Base-by-base conservation (phyloP, 2,797 vertebrate species). In the Trachurus trachurus region DNA sequence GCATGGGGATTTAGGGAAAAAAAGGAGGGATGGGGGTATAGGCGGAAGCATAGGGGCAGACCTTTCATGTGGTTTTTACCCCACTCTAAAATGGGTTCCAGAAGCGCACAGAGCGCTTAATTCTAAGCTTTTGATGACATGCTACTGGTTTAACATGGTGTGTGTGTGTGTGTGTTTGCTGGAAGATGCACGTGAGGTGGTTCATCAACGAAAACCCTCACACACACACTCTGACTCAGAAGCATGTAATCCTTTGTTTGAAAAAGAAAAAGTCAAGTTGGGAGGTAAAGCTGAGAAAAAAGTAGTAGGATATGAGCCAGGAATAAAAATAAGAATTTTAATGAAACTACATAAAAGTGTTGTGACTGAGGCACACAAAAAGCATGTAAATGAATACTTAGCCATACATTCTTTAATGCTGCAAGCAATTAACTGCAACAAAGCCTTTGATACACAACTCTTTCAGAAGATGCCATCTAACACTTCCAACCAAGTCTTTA, bases 81-180 rank as follows among this genome's bases (percentile, higher is more conserved):
- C 87, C 53, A 52, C 72, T 86, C 78, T 72, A 50, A 93, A 94
- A 94, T 93, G 76, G 87, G 80, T 93, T 93, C 93, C 93, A 94
- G 91, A 92, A 89, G 84, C 53, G 78, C 81, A 81, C 83, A 71
- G 73, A 65, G 62, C 59, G 78, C 87, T 90, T 88, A 76, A 81
- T 56, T 76, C 80, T 85, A 86, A 88, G 88, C 87, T 81, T 93
- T 89, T 92, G 91, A 94, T 92, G 85, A 80, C 80, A 81, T 76
- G 89, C 89, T 93, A 89, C 90, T 92, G 91, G 87, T 90, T 83
- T 82, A 44, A 80, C 74, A 66, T 70, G 71, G 80, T 67, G 66
- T 69, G 44, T 13, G 10, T 68, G 45, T 57, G 53, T 29, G 29
- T 3, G 44, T 29, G 2, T 37, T 58, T 76, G 65, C 70, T 76